These are phyloP conservation scores for Tigriopus japonicus DNA, from an alignment of 1,140 invertebrate species.

Conservation along the genomic window DNA sequence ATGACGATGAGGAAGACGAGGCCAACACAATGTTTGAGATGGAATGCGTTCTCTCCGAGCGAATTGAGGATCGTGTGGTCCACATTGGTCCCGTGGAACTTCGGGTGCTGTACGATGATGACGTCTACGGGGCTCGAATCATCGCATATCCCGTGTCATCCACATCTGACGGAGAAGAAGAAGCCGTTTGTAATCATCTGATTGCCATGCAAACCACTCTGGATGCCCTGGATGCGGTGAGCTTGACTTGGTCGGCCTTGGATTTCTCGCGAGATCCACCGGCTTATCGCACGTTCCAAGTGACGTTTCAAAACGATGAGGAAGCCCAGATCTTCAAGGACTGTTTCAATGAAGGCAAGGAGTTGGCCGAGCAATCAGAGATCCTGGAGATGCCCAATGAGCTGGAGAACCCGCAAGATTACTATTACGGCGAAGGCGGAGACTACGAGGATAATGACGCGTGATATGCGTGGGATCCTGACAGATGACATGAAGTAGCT, in stretches of 20 bases:
- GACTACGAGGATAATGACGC: neutral
- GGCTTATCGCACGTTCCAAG: conserved; percentile 13
- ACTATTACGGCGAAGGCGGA: conserved; percentile 14
- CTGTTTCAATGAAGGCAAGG: conserved; percentile 10
- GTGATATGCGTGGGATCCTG: neutral
- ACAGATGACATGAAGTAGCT: no score
- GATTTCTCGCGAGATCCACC: conserved; percentile 15
- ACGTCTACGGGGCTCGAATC: conserved; percentile 29
- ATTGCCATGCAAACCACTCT: conserved; percentile 30
- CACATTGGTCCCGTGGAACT: conserved; percentile 28
- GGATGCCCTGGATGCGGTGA: conserved; percentile 21
- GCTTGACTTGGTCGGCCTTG: conserved; percentile 18
- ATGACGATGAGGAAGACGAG: conserved; percentile 23
- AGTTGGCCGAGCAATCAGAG: conserved; percentile 16
- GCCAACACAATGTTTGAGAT: conserved; percentile 27
- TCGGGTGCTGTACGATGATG: conserved; percentile 32
- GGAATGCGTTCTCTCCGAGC: conserved; percentile 21
- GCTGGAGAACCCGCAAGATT: conserved; percentile 4
- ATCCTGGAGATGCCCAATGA: conserved; percentile 13
- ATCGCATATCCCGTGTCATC: conserved; percentile 11
- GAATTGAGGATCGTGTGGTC: conserved; percentile 16
- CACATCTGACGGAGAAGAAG: conserved; percentile 23
- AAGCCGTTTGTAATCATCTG: conserved; percentile 30
- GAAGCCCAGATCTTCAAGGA: conserved; percentile 4
- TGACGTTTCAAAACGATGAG: conserved; percentile 11